Base-by-base conservation (phyloP, 2,797 vertebrate species). In the Octomys mimax region DNA sequence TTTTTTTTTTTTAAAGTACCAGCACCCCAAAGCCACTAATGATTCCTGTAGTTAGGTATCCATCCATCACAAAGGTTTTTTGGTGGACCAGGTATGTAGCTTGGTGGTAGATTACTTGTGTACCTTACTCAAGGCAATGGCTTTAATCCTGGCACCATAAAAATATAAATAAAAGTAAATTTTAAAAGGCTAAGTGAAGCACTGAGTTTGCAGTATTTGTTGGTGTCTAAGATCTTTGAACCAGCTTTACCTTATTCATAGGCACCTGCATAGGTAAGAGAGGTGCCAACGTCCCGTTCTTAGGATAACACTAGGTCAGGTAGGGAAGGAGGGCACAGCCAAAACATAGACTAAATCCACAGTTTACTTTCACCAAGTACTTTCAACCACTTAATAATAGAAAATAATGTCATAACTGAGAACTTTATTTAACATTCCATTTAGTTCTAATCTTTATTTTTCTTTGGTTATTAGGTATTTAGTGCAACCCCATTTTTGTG, bases 381-480 rank as follows among this genome's bases (percentile, higher is more conserved):
- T 78, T 64, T 39, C 68, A 87, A 49, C 80, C 36, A 36, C 82
- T 87, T 73, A 62, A 82, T 88, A 57, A 86, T 88, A 91, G 49
- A 85, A 91, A 81, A 57, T 64, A 73, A 33, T 66, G n/a, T 91
- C 79, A 83, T 71, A 82, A 52, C 36, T 57, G 42, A 95, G 83
- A 62, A 36, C 52, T 91, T 85, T 83, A 87, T 68, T 66, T 91
- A 85, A 49, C 83, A 80, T 95, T 89, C 91, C 73, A 59, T 57
- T 93, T 64, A 85, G 52, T 26, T 81, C 12, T 91, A 42, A 85
- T 93, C 92, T 94, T 57, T 91, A 12, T 77, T 88, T 68, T 88
- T 49, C 77, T 70, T 85, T 81, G 57, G 95, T 81, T 93, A 85
- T 52, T 91, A 42, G 66, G 71, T 92, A 87, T 81, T 95, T 91